Evolutionary conservation across 2,113 vertebrate species (phyloP).

Genomic region (Nerophis lumbriciformis): DNA sequence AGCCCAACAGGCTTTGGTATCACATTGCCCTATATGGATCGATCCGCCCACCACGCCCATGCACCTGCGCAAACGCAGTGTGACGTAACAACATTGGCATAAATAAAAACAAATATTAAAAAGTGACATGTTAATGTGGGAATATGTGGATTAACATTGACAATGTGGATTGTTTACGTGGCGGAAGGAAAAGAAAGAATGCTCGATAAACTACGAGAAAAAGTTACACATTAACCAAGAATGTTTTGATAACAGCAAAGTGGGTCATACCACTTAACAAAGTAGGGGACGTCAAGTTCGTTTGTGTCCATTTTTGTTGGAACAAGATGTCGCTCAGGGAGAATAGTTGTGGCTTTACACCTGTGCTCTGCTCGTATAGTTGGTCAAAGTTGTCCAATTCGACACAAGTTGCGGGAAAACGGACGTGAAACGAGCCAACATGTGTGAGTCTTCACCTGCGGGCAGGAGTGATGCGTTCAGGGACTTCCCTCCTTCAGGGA

Average conservation of each 20-base stretch:
- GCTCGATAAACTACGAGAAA: not conserved
- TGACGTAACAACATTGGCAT: too few relatives aligned
- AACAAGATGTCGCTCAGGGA: not conserved
- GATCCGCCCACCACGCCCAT: too few relatives aligned
- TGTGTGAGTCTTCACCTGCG: slow-evolving; percentile 41
- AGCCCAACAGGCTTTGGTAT: too few relatives aligned
- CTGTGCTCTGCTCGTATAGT: accelerated
- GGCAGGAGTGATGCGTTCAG: slow-evolving; percentile 25
- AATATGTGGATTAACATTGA: not conserved
- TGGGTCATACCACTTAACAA: slow-evolving; percentile 46
- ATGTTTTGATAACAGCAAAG: not conserved
- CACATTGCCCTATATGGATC: too few relatives aligned
- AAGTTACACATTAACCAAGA: slow-evolving; percentile 42
- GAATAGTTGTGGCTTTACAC: accelerated
- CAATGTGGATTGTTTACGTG: too few relatives aligned
- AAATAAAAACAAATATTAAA: too few relatives aligned
- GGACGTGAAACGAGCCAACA: not conserved
- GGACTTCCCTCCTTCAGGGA: slow-evolving; percentile 1
- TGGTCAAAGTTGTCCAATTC: accelerated
- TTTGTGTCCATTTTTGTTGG: not conserved
- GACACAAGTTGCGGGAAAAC: not conserved
- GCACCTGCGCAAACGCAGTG: too few relatives aligned
- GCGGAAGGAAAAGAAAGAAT: not conserved
- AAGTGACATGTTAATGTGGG: not conserved
- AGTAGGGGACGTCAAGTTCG: not conserved